These are phyloP conservation scores for Netelia fuscicornis DNA, from an alignment of 2,888 invertebrate species.

Conservation along the genomic window DNA sequence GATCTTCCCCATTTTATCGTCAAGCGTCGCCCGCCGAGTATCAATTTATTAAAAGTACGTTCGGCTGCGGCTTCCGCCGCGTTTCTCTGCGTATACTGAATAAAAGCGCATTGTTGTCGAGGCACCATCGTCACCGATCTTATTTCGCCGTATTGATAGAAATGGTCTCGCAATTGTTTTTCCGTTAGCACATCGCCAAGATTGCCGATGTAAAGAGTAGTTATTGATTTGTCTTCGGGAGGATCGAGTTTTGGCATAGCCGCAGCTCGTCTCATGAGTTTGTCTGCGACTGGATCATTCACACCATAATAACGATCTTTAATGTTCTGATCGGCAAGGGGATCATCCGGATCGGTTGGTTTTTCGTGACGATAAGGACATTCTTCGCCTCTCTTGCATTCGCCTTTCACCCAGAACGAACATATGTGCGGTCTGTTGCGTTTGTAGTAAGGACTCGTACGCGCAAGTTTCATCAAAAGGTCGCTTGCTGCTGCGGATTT, in stretches of 20 bases:
- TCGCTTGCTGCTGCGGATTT: slow-evolving; percentile 93
- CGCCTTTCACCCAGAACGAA: slow-evolving; percentile 99
- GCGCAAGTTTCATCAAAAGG: slow-evolving; percentile 93
- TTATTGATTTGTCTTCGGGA: slow-evolving; percentile 98
- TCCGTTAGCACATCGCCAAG: slow-evolving; percentile 95
- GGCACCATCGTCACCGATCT: slow-evolving; percentile 96
- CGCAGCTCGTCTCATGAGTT: slow-evolving; percentile 94
- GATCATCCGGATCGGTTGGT: slow-evolving; percentile 98
- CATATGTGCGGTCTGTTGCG: slow-evolving; percentile 98
- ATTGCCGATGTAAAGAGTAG: slow-evolving; percentile 99
- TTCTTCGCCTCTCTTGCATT: slow-evolving; percentile 97
- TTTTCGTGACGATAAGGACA: slow-evolving; percentile 98
- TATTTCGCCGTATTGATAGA: slow-evolving; percentile 99
- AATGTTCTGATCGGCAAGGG: slow-evolving; percentile 97
- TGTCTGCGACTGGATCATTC: slow-evolving; percentile 98
- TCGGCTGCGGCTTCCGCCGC: slow-evolving; percentile 98
- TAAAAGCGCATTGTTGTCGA: slow-evolving; percentile 98
- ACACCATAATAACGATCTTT: slow-evolving; percentile 97
- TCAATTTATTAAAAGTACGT: slow-evolving; percentile 97
- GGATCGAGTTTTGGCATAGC: slow-evolving; percentile 97
- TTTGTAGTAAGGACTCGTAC: slow-evolving; percentile 98
- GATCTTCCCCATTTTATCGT: slow-evolving; percentile 99
- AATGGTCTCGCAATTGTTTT: slow-evolving; percentile 96
- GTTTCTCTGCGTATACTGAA: slow-evolving; percentile 96
- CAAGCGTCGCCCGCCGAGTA: slow-evolving; percentile 93